These are phyloP conservation scores for Cyrtorhinus lividipennis DNA, from an alignment of 1,140 invertebrate genomes.

Conservation along the genomic window DNA sequence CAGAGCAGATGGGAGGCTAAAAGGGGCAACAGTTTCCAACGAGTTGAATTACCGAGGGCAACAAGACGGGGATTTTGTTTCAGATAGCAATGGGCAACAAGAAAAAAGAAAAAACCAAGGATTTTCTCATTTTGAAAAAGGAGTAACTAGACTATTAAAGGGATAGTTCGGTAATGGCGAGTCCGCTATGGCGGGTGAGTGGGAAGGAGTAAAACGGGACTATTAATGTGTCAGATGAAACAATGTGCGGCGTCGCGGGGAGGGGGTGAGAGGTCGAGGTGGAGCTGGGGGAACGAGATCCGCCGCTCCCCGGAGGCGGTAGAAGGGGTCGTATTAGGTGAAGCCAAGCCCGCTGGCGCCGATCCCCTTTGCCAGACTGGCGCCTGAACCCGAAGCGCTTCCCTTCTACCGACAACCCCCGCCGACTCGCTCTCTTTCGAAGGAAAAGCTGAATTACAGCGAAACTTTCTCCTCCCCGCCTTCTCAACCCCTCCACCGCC, in stretches of 20 bases:
- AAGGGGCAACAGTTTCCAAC: background rate
- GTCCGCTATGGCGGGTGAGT: background rate
- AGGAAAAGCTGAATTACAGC: background rate
- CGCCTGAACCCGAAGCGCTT: background rate
- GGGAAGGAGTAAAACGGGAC: background rate
- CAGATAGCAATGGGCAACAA: too few relatives aligned
- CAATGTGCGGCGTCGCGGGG: background rate
- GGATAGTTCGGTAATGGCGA: background rate
- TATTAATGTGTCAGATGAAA: conserved; percentile 7
- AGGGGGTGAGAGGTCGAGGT: background rate
- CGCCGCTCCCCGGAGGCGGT: background rate
- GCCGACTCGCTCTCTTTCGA: background rate
- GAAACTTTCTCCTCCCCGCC: background rate
- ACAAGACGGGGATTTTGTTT: too few relatives aligned
- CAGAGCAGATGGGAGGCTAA: background rate
- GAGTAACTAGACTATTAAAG: conserved; percentile 3
- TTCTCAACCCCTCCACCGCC: too few relatives aligned
- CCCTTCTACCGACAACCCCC: background rate
- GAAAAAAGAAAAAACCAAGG: background rate
- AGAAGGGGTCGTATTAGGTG: conserved; percentile 6
- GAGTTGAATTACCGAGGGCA: background rate
- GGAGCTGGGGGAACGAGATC: background rate
- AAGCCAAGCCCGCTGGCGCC: conserved; percentile 6
- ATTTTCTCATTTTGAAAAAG: background rate
- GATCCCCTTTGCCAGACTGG: background rate